Base-by-base conservation (phyloP, 2,113 vertebrate species). In the Sturnus vulgaris region DNA sequence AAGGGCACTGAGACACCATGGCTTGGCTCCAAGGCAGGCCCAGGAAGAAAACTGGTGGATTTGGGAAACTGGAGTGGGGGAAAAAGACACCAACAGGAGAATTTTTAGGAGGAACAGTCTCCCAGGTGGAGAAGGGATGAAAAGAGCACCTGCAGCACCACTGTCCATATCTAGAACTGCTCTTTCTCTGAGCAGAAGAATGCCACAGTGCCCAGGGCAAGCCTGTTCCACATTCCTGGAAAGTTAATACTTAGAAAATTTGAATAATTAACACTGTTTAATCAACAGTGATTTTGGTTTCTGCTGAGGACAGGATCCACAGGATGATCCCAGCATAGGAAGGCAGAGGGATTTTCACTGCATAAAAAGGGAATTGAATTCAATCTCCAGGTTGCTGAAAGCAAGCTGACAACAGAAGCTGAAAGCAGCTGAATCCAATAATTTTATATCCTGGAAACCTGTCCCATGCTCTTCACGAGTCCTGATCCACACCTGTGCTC, bases 311-410 rank as follows among this genome's bases (percentile, higher is more conserved):
- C 14, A 46, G 12, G 15, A 7, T 65, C 15, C 44, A 70, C 3
- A 9, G 50, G 11, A 39, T 39, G 23, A 64, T n/a, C 10, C 19
- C 35, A 56, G 3, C 30, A 21, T 1, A 11, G 17, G 22, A 85
- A 4, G 11, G 7, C 31, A 79, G 52, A 92, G 9, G 44, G 46
- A 77, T 6, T 46, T 77, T 35, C 22, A 25, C 13, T 10, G 17
- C 12, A 50, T 5, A 8, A 57, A 88, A 50, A 0, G 0, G 10
- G 11, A 39, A 15, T 14, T 37, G 0, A 16, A 21, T 55, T 75
- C 3, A 39, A 4, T 47, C 68, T 71, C 44, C 24, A 52, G 13
- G 11, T 5, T 28, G 5, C 33, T 40, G 49, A 49, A 47, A 64
- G n/a, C 6, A 13, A 8, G 4, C 30, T 73, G 46, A 31, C 9